A percentile compares a stretch with the other conserved stretches of the same genome.
Conservation (phyloP, 2,113 vertebrate species). For the Coreoperca whiteheadi region DNA sequence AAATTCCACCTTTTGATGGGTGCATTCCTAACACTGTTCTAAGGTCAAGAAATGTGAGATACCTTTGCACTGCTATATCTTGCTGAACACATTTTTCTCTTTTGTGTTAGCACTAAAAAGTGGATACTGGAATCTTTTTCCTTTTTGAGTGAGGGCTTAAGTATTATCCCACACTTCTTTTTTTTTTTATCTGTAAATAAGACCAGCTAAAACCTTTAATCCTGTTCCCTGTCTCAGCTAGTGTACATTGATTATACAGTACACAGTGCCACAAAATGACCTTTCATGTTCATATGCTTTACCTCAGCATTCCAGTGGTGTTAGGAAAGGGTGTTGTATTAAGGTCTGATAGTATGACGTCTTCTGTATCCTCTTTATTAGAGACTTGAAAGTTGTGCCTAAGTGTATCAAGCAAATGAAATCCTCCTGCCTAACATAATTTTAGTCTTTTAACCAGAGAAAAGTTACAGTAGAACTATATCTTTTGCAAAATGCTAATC, state of each 20-base stretch:
- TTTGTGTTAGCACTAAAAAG: slow-evolving; percentile 43
- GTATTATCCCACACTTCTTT: slow-evolving; percentile 57
- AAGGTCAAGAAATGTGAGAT: slow-evolving; percentile 53
- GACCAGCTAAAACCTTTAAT: slow-evolving; percentile 64
- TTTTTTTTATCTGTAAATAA: slow-evolving; percentile 67
- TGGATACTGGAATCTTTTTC: slow-evolving; percentile 61
- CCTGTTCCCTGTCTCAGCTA: slow-evolving; percentile 42
- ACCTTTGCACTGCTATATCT: slow-evolving; percentile 73
- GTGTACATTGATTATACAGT: slow-evolving; percentile 55
- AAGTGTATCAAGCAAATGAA: slow-evolving; percentile 74
- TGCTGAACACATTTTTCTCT: slow-evolving; percentile 47
- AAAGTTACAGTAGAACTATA: slow-evolving; percentile 72
- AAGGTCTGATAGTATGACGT: slow-evolving; percentile 64
- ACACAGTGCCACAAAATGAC: slow-evolving; percentile 58
- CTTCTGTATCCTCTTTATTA: slow-evolving; percentile 71
- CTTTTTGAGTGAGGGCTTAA: slow-evolving; percentile 34
- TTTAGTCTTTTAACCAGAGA: slow-evolving; percentile 78
- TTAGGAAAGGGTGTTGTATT: slow-evolving; percentile 66
- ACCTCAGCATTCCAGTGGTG: slow-evolving; percentile 75
- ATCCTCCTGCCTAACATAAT: slow-evolving; percentile 76
- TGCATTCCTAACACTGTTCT: slow-evolving; percentile 64
- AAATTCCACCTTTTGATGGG: slow-evolving; percentile 74
- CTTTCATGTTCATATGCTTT: slow-evolving; percentile 68
- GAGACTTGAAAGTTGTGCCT: slow-evolving; percentile 79
- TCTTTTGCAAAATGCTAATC: slow-evolving; percentile 80